Conservation (phyloP, 2,888 invertebrate species). For the Tetanocera ferruginea region DNA sequence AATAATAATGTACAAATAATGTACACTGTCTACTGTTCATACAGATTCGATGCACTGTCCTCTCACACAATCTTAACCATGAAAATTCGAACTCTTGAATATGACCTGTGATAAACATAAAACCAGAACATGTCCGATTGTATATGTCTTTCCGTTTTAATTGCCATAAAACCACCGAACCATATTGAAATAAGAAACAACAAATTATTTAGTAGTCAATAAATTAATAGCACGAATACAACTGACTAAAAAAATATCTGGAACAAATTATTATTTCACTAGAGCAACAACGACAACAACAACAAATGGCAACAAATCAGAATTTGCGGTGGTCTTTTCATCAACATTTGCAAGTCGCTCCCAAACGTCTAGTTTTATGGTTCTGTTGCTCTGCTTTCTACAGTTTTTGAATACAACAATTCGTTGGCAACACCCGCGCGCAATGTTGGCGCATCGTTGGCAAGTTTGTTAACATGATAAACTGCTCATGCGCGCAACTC, state of each 20-base stretch:
- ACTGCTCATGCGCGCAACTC: conserved; percentile 5
- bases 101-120: too few species aligned
- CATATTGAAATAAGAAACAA: conserved; percentile 19
- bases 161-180: not conserved
- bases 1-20: too few species aligned
- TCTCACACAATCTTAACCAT: too few species aligned
- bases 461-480: conserved; percentile 12
- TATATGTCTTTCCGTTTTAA: not conserved
- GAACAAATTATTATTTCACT: conserved; percentile 30
- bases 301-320: conserved; percentile 49
- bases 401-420: conserved; percentile 24
- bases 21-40: too few species aligned
- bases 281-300: conserved; percentile 18
- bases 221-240: conserved; percentile 5
- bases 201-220: conserved; percentile 22
- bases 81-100: too few species aligned
- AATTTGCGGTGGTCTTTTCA: conserved; percentile 52
- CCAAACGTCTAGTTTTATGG: conserved; percentile 14
- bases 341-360: conserved; percentile 33
- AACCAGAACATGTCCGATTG: not conserved
- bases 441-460: too few species aligned
- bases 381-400: conserved; percentile 14
- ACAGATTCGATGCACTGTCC: too few species aligned
- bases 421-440: conserved; percentile 27
- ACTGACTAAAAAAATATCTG: conserved; percentile 3